phyloP scores from a whole-genome alignment of 2,113 vertebrate species.

The Dasyornis broadbenti region DNA sequence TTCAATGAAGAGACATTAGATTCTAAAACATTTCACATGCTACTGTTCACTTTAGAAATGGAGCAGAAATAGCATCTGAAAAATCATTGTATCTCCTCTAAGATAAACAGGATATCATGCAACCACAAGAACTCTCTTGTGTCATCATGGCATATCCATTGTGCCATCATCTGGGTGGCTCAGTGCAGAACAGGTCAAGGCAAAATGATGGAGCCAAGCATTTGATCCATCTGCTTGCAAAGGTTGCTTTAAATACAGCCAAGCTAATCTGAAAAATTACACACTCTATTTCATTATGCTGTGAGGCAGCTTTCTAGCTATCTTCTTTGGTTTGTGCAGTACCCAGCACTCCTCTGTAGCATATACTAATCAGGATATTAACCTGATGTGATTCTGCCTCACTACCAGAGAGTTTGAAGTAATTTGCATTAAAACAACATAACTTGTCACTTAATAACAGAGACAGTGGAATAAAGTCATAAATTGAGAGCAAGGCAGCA shows the following conservation, averaged over 20 bases:
- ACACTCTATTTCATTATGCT: background rate
- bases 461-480: slow-evolving; percentile 44
- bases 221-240: background rate
- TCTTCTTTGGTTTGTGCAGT: background rate
- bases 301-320: background rate
- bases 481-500: slow-evolving; percentile 31
- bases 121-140: background rate
- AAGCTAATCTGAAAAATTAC: background rate
- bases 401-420: background rate
- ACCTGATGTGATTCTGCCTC: background rate
- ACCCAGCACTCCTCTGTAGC: background rate
- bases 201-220: background rate
- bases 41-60: background rate
- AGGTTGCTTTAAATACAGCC: background rate
- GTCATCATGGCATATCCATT: background rate
- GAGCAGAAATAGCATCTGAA: background rate
- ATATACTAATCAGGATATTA: slow-evolving; percentile 37
- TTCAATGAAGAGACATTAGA: background rate
- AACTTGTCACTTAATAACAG: slow-evolving; percentile 58
- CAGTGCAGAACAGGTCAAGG: background rate
- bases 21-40: background rate
- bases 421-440: slow-evolving; percentile 40
- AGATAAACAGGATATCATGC: background rate
- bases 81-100: background rate
- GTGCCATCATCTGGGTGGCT: background rate